These are phyloP conservation scores for Falco concolor DNA, from an alignment of 2,797 vertebrate genomes.

Conservation along the genomic window DNA sequence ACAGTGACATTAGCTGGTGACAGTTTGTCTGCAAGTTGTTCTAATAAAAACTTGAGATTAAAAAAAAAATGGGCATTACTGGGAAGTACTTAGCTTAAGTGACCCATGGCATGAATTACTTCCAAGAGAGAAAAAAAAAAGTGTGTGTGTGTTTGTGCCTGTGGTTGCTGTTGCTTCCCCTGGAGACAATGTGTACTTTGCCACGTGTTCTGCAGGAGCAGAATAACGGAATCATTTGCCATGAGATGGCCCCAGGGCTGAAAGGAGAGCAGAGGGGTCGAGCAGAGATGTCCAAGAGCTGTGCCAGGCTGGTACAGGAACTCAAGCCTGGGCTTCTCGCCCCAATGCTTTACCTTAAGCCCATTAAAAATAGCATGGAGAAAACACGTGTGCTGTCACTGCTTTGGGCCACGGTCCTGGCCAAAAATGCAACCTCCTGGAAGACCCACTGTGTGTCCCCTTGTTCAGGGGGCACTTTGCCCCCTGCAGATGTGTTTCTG, in stretches of 20 bases:
- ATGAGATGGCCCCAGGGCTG: background rate
- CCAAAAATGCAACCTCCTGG: background rate
- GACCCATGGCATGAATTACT: background rate
- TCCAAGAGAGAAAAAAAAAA: background rate
- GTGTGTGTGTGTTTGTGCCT: background rate
- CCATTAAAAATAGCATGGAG: background rate
- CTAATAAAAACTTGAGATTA: background rate
- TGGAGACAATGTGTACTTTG: accelerated
- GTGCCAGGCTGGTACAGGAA: background rate
- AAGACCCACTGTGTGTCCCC: background rate
- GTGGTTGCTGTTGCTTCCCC: background rate
- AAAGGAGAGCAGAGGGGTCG: background rate
- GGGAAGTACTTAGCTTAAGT: background rate
- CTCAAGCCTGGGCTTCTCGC: background rate
- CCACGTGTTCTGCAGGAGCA: background rate
- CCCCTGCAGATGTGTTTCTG: background rate
- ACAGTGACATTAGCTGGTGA: background rate
- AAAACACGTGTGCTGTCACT: accelerated
- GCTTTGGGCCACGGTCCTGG: background rate
- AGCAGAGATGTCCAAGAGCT: background rate
- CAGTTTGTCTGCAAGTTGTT: background rate
- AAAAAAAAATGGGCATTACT: background rate
- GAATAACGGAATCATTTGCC: background rate
- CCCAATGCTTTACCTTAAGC: background rate
- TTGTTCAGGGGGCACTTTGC: background rate